phyloP scores from a whole-genome alignment of 2,113 vertebrate genomes.

The Cebus imitator region DNA sequence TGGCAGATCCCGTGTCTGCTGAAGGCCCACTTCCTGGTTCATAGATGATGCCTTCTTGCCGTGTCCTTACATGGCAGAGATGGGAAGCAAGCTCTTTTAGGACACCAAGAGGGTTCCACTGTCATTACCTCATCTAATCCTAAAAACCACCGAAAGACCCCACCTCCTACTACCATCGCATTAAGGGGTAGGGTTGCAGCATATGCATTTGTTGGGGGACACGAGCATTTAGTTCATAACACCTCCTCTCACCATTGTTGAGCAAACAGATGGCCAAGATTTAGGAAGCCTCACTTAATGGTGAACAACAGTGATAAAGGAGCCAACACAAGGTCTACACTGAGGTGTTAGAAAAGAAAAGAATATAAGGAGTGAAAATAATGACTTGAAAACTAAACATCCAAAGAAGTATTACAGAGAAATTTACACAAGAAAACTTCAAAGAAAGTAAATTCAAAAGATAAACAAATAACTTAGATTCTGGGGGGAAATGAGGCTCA shows the following conservation, averaged over 20 bases:
- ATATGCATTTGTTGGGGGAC: neutral
- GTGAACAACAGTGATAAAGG: neutral
- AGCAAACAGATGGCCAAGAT: neutral
- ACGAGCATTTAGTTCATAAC: neutral
- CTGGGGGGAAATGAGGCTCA: neutral
- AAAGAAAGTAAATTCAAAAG: constrained; percentile 3
- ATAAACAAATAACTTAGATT: neutral
- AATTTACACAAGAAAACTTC: neutral
- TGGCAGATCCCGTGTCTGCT: neutral
- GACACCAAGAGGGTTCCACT: neutral
- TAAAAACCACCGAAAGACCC: neutral
- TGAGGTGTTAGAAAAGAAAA: neutral
- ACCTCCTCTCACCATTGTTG: neutral
- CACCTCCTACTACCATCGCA: neutral
- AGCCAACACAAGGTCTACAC: neutral
- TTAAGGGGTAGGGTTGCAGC: neutral
- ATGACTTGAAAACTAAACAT: neutral
- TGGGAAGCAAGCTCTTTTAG: neutral
- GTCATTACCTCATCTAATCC: neutral
- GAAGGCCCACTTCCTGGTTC: neutral
- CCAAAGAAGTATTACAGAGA: neutral
- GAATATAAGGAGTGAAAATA: neutral
- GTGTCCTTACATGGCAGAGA: neutral
- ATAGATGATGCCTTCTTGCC: neutral
- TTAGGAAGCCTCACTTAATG: neutral